Evolutionary conservation across 2,888 invertebrate genomes (phyloP).

Genomic region (Trissolcus japonicus): DNA sequence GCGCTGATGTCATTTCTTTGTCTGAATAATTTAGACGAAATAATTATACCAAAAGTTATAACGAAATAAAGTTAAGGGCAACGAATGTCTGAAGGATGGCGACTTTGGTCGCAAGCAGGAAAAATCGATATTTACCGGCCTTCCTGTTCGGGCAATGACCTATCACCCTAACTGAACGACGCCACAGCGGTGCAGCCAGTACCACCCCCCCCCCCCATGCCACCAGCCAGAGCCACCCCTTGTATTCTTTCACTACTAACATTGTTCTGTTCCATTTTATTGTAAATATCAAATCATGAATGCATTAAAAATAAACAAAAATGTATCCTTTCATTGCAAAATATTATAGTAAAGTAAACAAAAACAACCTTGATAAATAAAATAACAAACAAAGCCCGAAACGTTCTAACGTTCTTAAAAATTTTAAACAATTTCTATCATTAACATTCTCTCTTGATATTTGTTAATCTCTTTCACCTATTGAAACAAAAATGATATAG

Average conservation of each 20-base stretch:
- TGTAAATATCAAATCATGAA: background rate
- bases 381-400: too few relatives aligned
- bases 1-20: too few relatives aligned
- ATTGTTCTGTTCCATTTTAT: background rate
- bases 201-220: slow-evolving; percentile 54
- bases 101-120: slow-evolving; percentile 59
- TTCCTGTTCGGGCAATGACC: slow-evolving; percentile 70
- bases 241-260: background rate
- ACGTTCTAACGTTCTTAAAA: too few relatives aligned
- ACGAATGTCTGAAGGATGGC: slow-evolving; percentile 63
- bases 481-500: background rate
- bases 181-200: slow-evolving; percentile 40
- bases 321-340: too few relatives aligned
- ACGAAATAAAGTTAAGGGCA: slow-evolving; percentile 48
- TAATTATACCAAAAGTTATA: background rate
- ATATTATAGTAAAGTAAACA: too few relatives aligned
- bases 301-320: background rate
- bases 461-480: too few relatives aligned
- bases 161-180: slow-evolving; percentile 57
- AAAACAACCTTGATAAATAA: too few relatives aligned
- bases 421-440: too few relatives aligned
- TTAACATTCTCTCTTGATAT: background rate
- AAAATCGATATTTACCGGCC: slow-evolving; percentile 72
- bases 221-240: too few relatives aligned
- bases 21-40: too few relatives aligned